These are phyloP conservation scores for Otus sunia DNA, from an alignment of 2,113 vertebrate genomes.

Conservation along the genomic window DNA sequence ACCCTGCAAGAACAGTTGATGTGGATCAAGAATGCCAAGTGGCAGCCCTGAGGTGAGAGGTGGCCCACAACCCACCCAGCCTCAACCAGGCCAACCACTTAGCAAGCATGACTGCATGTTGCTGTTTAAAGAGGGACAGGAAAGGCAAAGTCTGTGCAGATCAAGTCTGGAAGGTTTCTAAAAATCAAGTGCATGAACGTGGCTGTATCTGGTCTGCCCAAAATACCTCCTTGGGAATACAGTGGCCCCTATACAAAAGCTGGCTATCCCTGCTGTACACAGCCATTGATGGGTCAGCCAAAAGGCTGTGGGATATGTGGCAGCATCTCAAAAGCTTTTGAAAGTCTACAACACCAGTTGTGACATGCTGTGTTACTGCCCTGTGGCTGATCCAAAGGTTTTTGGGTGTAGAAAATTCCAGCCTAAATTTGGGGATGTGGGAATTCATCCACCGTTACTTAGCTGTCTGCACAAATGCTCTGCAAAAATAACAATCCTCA, in stretches of 20 bases:
- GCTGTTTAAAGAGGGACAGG: background rate
- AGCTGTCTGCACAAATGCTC: background rate
- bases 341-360: background rate
- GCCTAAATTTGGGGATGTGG: conserved; percentile 1
- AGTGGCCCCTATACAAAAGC: background rate
- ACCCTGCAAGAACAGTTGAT: background rate
- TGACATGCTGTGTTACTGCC: background rate
- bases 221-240: conserved; percentile 24
- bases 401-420: conserved; percentile 32
- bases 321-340: background rate
- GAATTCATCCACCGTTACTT: conserved; percentile 36
- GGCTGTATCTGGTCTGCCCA: background rate
- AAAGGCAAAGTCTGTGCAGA: background rate
- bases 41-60: background rate
- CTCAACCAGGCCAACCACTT: background rate
- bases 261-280: background rate
- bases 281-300: conserved; percentile 9
- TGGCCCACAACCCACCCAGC: background rate
- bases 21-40: background rate
- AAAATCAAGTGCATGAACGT: background rate
- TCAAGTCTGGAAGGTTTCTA: background rate
- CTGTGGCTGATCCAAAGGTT: background rate
- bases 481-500: conserved; percentile 32
- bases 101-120: background rate
- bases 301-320: conserved; percentile 40